Evolutionary conservation across 2,113 vertebrate genomes (phyloP).

Genomic region (Epinephelus moara): DNA sequence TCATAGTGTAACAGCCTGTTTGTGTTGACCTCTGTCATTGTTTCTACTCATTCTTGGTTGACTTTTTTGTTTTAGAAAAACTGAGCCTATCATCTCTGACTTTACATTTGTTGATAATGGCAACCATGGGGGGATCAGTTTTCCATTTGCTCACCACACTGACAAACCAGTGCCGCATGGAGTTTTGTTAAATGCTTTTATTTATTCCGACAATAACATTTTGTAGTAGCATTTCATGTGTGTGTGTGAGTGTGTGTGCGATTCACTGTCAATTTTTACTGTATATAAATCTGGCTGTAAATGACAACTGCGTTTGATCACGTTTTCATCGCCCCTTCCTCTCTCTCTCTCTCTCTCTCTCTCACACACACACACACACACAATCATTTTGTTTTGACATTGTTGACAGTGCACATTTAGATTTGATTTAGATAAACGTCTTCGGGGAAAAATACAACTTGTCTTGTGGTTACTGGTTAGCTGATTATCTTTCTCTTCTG

Average conservation of each 20-base stretch:
- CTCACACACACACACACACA: conserved; percentile 20
- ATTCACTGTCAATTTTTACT: conserved; percentile 36
- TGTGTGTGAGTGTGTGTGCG: conserved; percentile 23
- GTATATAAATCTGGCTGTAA: conserved; percentile 76
- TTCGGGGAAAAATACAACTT: conserved; percentile 62
- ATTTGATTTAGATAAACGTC: conserved; percentile 79
- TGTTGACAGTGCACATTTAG: conserved; percentile 52
- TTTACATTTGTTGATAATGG: background rate
- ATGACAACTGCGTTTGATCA: conserved; percentile 49
- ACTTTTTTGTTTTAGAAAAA: background rate
- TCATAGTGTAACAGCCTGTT: conserved; percentile 31
- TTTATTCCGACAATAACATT: conserved; percentile 47
- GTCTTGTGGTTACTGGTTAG: conserved; percentile 43
- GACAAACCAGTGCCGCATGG: conserved; percentile 33
- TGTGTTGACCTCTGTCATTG: conserved; percentile 12
- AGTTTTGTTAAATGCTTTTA: conserved; percentile 45
- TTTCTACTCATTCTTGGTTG: background rate
- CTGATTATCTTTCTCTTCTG: background rate
- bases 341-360: background rate
- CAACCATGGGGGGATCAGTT: background rate
- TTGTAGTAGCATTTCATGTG: conserved; percentile 26
- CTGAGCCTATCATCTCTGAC: background rate
- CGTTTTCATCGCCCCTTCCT: conserved; percentile 23
- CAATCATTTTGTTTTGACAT: conserved; percentile 29
- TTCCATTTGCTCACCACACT: conserved; percentile 10